These are phyloP conservation scores for Vulpes lagopus DNA, from an alignment of 2,113 vertebrate genomes.

Conservation along the genomic window DNA sequence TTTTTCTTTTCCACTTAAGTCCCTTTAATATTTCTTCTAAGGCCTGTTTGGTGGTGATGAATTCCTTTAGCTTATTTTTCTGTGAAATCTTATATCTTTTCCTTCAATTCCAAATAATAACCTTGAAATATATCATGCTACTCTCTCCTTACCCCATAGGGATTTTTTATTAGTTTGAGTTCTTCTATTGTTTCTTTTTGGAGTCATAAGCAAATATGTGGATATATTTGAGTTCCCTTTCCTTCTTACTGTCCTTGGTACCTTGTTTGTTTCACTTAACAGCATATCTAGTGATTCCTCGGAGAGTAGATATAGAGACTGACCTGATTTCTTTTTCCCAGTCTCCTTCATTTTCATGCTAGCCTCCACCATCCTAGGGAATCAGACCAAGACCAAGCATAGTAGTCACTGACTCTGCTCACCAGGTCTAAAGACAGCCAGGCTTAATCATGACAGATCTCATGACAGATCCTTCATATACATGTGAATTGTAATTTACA, in stretches of 20 bases:
- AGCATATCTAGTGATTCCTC: not conserved
- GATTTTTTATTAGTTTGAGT: not conserved
- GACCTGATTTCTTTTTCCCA: not conserved
- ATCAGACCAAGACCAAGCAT: not conserved
- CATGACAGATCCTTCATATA: not conserved
- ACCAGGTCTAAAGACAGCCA: not conserved
- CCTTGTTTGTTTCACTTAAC: not conserved
- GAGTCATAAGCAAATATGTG: not conserved
- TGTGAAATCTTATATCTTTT: not conserved
- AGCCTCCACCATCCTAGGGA: not conserved
- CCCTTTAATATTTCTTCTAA: not conserved
- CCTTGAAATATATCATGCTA: not conserved
- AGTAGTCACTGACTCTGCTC: not conserved
- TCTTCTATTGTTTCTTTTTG: not conserved
- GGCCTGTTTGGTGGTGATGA: not conserved
- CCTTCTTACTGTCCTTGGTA: not conserved
- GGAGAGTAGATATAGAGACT: not conserved
- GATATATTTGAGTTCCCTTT: not conserved
- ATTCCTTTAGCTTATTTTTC: not conserved
- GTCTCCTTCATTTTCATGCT: not conserved
- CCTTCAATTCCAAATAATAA: not conserved
- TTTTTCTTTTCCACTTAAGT: not conserved
- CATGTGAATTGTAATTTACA: not conserved
- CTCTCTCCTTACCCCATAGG: not conserved
- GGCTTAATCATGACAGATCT: not conserved